Conservation (phyloP, 2,888 invertebrate species). For the Lumbricus terrestris region DNA sequence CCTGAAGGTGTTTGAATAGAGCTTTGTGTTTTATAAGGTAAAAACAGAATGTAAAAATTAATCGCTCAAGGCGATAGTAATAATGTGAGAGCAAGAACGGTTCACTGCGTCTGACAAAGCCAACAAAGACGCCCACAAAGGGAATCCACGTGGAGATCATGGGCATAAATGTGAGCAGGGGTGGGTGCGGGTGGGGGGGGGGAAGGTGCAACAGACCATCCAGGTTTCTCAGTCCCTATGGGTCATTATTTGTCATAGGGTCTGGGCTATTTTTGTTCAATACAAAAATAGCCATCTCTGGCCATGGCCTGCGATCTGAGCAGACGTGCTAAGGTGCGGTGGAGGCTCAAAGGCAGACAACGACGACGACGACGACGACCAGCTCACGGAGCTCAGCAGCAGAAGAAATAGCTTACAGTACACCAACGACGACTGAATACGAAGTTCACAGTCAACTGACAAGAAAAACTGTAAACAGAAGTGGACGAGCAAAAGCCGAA, state of each 20-base stretch:
- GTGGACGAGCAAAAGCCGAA: neutral
- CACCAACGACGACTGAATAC: neutral
- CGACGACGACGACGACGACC: too few relatives aligned
- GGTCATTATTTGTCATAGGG: neutral
- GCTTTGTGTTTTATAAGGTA: neutral
- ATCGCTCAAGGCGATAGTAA: neutral
- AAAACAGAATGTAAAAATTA: neutral
- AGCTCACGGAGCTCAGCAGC: neutral
- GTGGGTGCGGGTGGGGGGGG: too few relatives aligned
- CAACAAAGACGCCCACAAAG: neutral
- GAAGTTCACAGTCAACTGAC: neutral
- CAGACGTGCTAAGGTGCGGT: neutral
- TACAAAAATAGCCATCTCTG: neutral
- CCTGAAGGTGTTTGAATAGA: neutral
- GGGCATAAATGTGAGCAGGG: neutral
- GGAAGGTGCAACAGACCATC: neutral
- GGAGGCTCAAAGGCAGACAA: neutral
- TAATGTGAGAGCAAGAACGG: neutral
- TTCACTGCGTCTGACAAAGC: neutral
- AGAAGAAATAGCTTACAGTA: neutral
- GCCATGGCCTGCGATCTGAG: neutral
- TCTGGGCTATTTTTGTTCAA: neutral
- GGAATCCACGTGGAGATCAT: neutral
- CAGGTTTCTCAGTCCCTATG: neutral
- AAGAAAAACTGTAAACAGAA: constrained; percentile 3